Percentiles rank a stretch among this genome's conserved stretches.
phyloP scores from a whole-genome alignment of 2,113 vertebrate genomes.

The Xenotilapia longispinis region DNA sequence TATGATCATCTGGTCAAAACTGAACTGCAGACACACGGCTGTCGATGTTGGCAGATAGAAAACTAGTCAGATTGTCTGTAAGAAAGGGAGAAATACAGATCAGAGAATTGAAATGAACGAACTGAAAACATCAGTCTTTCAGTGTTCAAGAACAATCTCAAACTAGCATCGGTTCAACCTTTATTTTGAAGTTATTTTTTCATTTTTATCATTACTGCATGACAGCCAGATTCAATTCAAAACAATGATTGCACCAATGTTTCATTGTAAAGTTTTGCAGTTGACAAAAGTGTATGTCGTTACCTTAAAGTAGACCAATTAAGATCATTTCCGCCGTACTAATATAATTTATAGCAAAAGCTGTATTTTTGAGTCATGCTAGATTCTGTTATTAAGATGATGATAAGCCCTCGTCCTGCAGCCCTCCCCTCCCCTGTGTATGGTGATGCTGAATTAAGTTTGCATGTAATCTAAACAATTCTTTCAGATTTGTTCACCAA shows the following conservation, averaged over 20 bases:
- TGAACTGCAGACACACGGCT: too few species aligned
- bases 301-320: not conserved
- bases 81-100: too few species aligned
- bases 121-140: not conserved
- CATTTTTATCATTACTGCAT: not conserved
- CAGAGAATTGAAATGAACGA: not conserved
- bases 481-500: not conserved
- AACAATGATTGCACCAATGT: not conserved
- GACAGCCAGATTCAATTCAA: not conserved
- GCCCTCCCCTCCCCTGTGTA: not conserved
- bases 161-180: not conserved
- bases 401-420: not conserved
- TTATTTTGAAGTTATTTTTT: not conserved
- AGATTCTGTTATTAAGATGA: not conserved
- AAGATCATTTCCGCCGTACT: too few species aligned
- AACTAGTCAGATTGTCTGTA: too few species aligned
- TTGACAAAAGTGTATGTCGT: not conserved
- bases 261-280: not conserved
- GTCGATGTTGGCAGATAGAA: too few species aligned
- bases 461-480: not conserved
- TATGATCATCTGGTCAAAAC: too few species aligned
- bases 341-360: not conserved
- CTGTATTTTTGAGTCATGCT: not conserved
- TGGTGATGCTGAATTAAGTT: not conserved
- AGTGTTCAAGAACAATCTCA: not conserved